Percentiles rank a stretch among this genome's conserved stretches.
These are phyloP conservation scores for Drosophila nigrodunni DNA, from an alignment of 1,140 invertebrate species.

Conservation along the genomic window DNA sequence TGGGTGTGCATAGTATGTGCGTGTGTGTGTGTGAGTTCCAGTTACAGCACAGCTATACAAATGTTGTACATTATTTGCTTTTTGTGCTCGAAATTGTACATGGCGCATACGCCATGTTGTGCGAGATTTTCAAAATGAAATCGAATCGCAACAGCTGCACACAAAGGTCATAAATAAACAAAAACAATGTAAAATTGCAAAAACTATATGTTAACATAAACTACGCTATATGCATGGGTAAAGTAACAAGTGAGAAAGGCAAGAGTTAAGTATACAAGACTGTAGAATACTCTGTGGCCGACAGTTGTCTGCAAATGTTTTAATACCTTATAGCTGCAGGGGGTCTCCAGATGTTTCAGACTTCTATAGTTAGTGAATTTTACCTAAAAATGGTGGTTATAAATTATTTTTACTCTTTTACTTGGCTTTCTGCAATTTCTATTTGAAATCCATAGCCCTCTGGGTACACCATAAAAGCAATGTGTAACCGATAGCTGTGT, in stretches of 20 bases:
- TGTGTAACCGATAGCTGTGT: conserved; percentile 38
- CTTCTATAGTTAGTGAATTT: no score
- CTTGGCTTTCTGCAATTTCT: no score
- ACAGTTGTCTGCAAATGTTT: no score
- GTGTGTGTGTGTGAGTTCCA: conserved; percentile 5
- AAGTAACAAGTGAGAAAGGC: background rate
- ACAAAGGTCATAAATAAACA: conserved; percentile 22
- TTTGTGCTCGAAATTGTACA: conserved; percentile 1
- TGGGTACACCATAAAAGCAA: background rate
- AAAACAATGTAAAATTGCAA: conserved; percentile 15
- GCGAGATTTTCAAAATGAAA: conserved; percentile 7
- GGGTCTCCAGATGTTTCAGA: no score
- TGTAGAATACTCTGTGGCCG: no score
- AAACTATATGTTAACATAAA: background rate
- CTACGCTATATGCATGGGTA: background rate
- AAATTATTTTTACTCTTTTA: no score
- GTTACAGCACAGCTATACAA: background rate
- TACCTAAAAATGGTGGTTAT: no score
- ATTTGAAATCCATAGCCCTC: no score
- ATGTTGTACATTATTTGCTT: conserved; percentile 1
- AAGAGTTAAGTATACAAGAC: no score
- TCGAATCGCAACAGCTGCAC: conserved; percentile 32
- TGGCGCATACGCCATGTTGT: conserved; percentile 41
- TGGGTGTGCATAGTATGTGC: background rate
- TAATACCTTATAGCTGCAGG: no score